These are phyloP conservation scores for Oxyura jamaicensis DNA, from an alignment of 2,113 vertebrate genomes.

Conservation along the genomic window DNA sequence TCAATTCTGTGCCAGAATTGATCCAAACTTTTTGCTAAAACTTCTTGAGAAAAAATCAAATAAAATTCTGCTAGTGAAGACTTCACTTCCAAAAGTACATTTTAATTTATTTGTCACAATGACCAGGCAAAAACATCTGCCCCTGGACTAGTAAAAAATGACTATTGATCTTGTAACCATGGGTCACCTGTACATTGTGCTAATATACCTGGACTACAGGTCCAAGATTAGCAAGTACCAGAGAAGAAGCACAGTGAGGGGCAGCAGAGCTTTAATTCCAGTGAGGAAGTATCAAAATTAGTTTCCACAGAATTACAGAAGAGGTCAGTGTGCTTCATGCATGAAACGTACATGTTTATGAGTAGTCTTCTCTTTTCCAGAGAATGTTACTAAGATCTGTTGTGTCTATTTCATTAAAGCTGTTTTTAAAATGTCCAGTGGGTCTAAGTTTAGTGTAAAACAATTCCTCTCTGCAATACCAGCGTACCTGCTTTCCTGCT, in stretches of 20 bases:
- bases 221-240: not conserved
- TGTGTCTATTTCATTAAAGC: not conserved
- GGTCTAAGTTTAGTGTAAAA: not conserved
- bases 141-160: not conserved
- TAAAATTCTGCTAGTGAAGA: not conserved
- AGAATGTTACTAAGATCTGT: not conserved
- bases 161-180: not conserved
- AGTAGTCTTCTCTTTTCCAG: not conserved
- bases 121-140: not conserved
- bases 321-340: not conserved
- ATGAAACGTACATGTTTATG: not conserved
- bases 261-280: not conserved
- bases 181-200: not conserved
- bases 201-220: not conserved
- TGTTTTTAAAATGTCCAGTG: not conserved
- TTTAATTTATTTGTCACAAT: not conserved
- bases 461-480: not conserved
- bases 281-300: not conserved
- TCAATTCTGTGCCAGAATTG: not conserved
- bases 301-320: not conserved
- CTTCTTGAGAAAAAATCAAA: not conserved
- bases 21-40: not conserved
- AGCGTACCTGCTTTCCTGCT: not conserved
- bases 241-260: not conserved
- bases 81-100: not conserved